Conservation (phyloP, 2,888 invertebrate species). For the Phalera bucephala region DNA sequence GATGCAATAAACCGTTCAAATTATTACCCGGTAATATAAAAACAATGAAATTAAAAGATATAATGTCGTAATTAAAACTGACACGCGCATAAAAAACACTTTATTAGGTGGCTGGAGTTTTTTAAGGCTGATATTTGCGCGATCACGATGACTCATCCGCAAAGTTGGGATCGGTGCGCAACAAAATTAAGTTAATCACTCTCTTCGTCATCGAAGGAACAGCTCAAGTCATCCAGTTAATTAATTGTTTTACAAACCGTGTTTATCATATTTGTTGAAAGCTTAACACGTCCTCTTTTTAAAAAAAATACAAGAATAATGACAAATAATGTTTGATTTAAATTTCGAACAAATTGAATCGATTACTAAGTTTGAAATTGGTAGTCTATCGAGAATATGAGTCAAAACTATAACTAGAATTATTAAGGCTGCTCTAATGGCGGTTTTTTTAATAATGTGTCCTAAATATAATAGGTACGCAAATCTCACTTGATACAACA, state of each 20-base stretch:
- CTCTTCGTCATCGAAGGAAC: constrained; percentile 40
- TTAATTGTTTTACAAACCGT: constrained; percentile 44
- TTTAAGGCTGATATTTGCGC: constrained; percentile 29
- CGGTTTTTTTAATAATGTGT: too few relatives aligned
- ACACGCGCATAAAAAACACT: constrained; percentile 57
- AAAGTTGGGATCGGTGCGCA: constrained; percentile 31
- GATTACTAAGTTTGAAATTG: not conserved
- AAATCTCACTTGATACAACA: too few relatives aligned
- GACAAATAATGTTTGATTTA: not conserved
- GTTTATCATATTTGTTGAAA: constrained; percentile 44
- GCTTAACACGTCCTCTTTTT: constrained; percentile 11
- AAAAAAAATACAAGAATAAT: too few relatives aligned
- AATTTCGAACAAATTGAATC: not conserved
- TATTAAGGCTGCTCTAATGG: too few relatives aligned
- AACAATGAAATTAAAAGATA: constrained; percentile 42
- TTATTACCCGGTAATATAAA: constrained; percentile 29
- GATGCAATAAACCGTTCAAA: constrained; percentile 29
- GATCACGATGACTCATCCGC: constrained; percentile 56
- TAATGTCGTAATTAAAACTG: constrained; percentile 60
- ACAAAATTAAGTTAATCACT: constrained; percentile 48
- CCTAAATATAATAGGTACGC: too few relatives aligned
- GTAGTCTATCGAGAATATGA: too few relatives aligned
- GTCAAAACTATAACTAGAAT: too few relatives aligned
- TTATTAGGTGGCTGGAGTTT: constrained; percentile 51
- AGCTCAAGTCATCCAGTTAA: constrained; percentile 44